phyloP scores from a whole-genome alignment of 2,888 invertebrate genomes.

The Lycaena phlaeas region DNA sequence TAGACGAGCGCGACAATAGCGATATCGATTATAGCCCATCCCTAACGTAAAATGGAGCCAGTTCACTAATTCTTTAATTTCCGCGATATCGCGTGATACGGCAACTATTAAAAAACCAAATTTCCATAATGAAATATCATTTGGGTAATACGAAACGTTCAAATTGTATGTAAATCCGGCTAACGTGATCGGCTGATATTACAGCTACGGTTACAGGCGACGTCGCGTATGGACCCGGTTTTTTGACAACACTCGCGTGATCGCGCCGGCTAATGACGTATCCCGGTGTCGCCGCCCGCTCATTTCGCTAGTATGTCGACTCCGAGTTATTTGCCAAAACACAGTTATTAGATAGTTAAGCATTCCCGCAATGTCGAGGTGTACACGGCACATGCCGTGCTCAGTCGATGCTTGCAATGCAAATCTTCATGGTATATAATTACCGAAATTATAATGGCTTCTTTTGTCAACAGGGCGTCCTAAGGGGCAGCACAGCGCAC shows the following conservation, averaged over 20 bases:
- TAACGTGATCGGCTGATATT: constrained; percentile 62
- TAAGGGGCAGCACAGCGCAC: constrained; percentile 93
- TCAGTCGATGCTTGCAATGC: constrained; percentile 33
- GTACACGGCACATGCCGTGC: constrained; percentile 63
- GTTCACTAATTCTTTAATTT: constrained; percentile 38
- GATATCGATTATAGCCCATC: constrained; percentile 54
- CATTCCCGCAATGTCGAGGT: constrained; percentile 48
- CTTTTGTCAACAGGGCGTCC: constrained; percentile 79
- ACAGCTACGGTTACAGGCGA: constrained; percentile 61
- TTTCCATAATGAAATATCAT: constrained; percentile 65
- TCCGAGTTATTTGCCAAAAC: constrained; percentile 47
- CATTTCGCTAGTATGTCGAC: constrained; percentile 49
- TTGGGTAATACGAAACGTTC: constrained; percentile 37
- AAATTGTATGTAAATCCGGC: constrained; percentile 60
- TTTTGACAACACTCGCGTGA: constrained; percentile 67
- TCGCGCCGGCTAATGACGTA: constrained; percentile 62
- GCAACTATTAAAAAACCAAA: constrained; percentile 64
- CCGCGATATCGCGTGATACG: constrained; percentile 50
- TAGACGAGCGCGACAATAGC: constrained; percentile 49
- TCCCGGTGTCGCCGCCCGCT: constrained; percentile 58
- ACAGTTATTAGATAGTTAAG: constrained; percentile 65
- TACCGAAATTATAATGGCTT: constrained; percentile 6
- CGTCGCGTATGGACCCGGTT: constrained; percentile 55
- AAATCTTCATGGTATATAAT: not conserved
- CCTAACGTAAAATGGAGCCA: constrained; percentile 21